Evolutionary conservation across 1,140 invertebrate genomes (phyloP).

Genomic region (Cydia splendana): DNA sequence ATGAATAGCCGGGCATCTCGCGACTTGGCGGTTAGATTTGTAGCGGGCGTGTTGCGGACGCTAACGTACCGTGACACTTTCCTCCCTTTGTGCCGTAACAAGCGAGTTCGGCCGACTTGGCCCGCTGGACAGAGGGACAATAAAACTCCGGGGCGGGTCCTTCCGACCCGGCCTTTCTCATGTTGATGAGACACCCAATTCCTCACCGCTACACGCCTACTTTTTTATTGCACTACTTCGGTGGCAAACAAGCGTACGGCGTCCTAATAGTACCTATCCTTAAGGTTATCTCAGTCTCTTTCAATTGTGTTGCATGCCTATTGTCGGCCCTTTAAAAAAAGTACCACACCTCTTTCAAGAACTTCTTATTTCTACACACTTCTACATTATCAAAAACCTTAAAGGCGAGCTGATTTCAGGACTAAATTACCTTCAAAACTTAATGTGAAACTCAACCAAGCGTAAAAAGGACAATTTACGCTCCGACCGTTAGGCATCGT

Average conservation of each 20-base stretch:
- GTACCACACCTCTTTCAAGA: no score
- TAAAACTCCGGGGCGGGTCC: slow-evolving; percentile 59
- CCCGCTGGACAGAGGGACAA: slow-evolving; percentile 42
- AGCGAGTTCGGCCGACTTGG: slow-evolving; percentile 36
- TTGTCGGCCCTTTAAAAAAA: no score
- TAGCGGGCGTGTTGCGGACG: slow-evolving; percentile 37
- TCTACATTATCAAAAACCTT: no score
- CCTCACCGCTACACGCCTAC: slow-evolving; percentile 22
- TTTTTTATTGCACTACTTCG: slow-evolving; percentile 26
- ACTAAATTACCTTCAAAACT: no score
- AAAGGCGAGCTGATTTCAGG: no score
- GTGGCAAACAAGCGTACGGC: neutral
- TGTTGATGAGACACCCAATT: slow-evolving; percentile 52
- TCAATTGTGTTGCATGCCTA: no score
- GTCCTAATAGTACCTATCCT: neutral
- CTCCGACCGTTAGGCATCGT: neutral
- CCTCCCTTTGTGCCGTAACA: slow-evolving; percentile 44
- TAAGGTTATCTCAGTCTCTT: no score
- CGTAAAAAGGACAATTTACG: neutral
- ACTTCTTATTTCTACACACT: no score
- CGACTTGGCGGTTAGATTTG: slow-evolving; percentile 41
- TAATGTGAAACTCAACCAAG: no score
- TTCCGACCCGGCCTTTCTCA: slow-evolving; percentile 49
- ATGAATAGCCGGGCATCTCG: neutral
- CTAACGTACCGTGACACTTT: slow-evolving; percentile 48